Percentiles rank a stretch among this genome's conserved stretches.
Evolutionary conservation across 2,113 vertebrate species (phyloP).

Genomic region (Rhinopomastus cyanomelas): DNA sequence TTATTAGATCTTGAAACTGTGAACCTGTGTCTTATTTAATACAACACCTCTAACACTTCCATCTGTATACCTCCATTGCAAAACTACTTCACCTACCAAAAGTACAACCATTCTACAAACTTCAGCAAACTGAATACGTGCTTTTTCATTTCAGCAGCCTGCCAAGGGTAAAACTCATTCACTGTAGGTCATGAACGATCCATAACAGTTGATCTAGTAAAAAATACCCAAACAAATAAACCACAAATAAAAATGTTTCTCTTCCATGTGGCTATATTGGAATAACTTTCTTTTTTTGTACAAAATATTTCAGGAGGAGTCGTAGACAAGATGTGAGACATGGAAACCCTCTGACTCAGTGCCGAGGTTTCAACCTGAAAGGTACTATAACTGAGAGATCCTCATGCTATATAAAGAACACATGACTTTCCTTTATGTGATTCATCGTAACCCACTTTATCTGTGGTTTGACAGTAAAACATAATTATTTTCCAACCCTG

Average conservation of each 20-base stretch:
- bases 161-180: neutral
- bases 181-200: neutral
- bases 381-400: constrained; percentile 74
- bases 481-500: constrained; percentile 5
- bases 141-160: neutral
- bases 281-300: constrained; percentile 9
- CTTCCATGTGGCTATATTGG: neutral
- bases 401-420: neutral
- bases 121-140: neutral
- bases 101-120: neutral
- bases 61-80: neutral
- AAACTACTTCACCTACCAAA: neutral
- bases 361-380: constrained; percentile 97
- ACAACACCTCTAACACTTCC: neutral
- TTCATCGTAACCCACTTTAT: constrained; percentile 25
- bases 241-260: neutral
- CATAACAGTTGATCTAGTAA: neutral
- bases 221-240: neutral
- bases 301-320: constrained; percentile 82
- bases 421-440: neutral
- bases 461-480: neutral
- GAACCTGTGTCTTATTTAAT: neutral
- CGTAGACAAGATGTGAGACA: constrained; percentile 95
- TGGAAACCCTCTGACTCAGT: constrained; percentile 95
- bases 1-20: neutral